These are phyloP conservation scores for Microplitis manilae DNA, from an alignment of 2,888 invertebrate species.

Conservation along the genomic window DNA sequence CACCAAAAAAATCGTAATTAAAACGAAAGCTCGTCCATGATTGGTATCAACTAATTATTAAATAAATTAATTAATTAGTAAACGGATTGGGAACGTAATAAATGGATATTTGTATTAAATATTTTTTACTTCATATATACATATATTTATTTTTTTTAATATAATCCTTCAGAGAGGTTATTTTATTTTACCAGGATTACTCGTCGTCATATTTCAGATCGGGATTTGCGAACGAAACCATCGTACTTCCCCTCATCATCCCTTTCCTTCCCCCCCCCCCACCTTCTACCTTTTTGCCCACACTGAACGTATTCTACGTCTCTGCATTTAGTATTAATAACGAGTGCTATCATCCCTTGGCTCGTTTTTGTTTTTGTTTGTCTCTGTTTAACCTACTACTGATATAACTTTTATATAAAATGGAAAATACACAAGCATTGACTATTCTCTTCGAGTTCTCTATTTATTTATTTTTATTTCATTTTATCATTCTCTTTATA, in stretches of 20 bases:
- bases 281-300: neutral
- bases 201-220: slow-evolving; percentile 69
- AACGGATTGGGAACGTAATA: slow-evolving; percentile 10
- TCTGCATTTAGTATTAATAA: slow-evolving; percentile 63
- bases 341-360: slow-evolving; percentile 51
- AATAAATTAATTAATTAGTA: slow-evolving; percentile 1
- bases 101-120: neutral
- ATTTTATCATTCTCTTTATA: neutral
- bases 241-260: slow-evolving; percentile 7
- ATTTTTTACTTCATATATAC: neutral
- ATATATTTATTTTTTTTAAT: slow-evolving; percentile 9
- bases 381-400: neutral
- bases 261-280: slow-evolving; percentile 21
- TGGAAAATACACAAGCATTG: neutral
- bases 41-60: neutral
- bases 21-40: neutral
- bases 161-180: slow-evolving; percentile 7
- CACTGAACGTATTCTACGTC: neutral
- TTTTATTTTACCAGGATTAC: slow-evolving; percentile 54
- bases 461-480: neutral
- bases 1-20: too few relatives aligned
- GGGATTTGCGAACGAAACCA: slow-evolving; percentile 65
- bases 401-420: neutral
- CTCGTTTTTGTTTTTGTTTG: slow-evolving; percentile 53
- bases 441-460: neutral